Base-by-base conservation (phyloP, 1,140 invertebrate species). In the Brachionus sp. region DNA sequence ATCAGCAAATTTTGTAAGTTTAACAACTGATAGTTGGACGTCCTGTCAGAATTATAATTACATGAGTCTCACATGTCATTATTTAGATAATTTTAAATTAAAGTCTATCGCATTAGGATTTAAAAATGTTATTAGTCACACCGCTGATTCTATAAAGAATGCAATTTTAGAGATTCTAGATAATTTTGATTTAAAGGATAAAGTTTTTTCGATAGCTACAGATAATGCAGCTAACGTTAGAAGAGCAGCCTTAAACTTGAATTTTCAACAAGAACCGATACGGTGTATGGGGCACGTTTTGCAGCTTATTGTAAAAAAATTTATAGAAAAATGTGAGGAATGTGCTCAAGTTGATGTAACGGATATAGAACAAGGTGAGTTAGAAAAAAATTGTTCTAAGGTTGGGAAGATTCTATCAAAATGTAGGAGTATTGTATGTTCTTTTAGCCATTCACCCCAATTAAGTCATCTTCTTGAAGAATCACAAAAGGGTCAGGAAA, bases 281-380 rank as follows among this genome's bases (percentile, higher is more conserved):
- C 12, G 50, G 50, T 57, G 50, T 57, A 57, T 57, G 12, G 50
- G 50, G 50, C 50, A 57, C 50, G 50, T 57, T 57, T 57, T 57
- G 50, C 50, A 57, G 50, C 50, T 57, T 57, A 57, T 57, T 57
- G 50, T 57, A 57, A 57, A 57, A 57, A 57, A 57, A 57, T 57
- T 57, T 57, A 57, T 57, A 57, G 50, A 57, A 57, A 57, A 57
- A 57, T 57, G 50, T 57, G 50, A 57, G 50, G 50, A 57, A 57
- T 57, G 50, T 57, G 50, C 50, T 57, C 12, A 57, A 57, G 12
- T n/a, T 57, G 50, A 57, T 57, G 50, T 57, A 57, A 57, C 50
- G 50, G 50, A 57, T 57, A 57, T 19, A 57, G 12, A 57, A 57
- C 50, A 57, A 57, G 50, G 19, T 57, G 50, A 57, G 50, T 57